These are phyloP conservation scores for Pachyrhynchus sulphureomaculatus DNA, from an alignment of 1,140 invertebrate genomes.

Conservation along the genomic window DNA sequence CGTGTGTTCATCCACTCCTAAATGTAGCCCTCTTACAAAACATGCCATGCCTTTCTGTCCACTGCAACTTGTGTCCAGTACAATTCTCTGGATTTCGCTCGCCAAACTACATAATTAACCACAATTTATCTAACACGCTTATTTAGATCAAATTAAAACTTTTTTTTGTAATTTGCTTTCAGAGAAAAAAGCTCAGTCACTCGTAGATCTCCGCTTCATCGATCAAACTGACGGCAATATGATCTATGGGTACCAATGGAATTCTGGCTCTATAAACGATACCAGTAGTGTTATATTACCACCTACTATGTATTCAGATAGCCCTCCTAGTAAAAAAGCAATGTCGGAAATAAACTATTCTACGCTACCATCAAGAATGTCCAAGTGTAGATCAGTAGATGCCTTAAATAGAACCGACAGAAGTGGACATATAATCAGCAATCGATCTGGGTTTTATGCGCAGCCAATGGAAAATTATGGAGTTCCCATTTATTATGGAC, in stretches of 20 bases:
- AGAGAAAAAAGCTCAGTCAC: constrained; percentile 56
- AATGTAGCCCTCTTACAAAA: no score
- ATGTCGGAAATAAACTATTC: constrained; percentile 31
- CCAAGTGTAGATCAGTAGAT: constrained; percentile 46
- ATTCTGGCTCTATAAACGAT: constrained; percentile 35
- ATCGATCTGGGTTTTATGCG: constrained; percentile 49
- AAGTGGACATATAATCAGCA: constrained; percentile 44
- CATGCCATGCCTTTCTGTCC: no score
- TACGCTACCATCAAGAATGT: constrained; percentile 25
- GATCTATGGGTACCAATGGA: constrained; percentile 37
- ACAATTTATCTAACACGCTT: no score
- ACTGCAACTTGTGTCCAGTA: no score
- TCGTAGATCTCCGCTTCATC: constrained; percentile 57
- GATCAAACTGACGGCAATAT: constrained; percentile 37
- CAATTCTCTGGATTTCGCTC: no score
- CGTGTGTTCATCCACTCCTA: no score
- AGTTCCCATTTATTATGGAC: constrained; percentile 51
- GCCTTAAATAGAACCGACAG: constrained; percentile 39
- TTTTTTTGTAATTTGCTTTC: not conserved
- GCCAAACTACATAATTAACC: no score
- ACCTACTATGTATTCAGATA: not conserved
- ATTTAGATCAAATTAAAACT: no score
- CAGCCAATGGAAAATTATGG: constrained; percentile 48
- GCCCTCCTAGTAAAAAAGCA: constrained; percentile 1
- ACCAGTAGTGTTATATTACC: constrained; percentile 32